A percentile compares a stretch with the other conserved stretches of the same genome.
Conservation (phyloP, 2,797 vertebrate genomes). For the Chloroceryle amazona region DNA sequence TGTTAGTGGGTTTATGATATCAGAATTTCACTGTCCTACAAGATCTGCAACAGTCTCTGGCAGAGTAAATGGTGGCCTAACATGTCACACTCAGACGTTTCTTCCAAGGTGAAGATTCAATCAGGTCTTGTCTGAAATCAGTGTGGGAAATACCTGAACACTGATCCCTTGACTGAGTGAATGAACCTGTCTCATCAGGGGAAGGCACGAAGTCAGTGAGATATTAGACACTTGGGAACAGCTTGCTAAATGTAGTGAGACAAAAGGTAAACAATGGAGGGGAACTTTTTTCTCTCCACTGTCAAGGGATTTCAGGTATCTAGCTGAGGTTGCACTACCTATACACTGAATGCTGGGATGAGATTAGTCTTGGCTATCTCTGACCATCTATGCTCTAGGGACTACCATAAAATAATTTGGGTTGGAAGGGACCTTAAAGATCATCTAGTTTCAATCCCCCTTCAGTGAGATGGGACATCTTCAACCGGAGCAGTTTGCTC, state of each 20-base stretch:
- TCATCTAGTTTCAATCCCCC: background rate
- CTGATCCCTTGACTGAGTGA: fast-evolving
- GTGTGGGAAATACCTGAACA: fast-evolving
- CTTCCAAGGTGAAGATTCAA: background rate
- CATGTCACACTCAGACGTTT: fast-evolving
- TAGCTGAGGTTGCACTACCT: background rate
- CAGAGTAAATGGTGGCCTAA: background rate
- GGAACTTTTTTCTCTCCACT: background rate
- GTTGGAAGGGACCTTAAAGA: background rate
- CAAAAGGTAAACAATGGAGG: background rate
- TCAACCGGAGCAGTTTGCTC: background rate
- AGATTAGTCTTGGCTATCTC: background rate
- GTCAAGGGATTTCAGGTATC: background rate
- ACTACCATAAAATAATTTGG: background rate
- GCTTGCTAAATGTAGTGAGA: background rate
- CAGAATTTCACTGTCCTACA: background rate
- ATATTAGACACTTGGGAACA: background rate
- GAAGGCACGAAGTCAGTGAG: background rate
- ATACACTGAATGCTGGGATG: background rate
- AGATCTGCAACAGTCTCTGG: background rate
- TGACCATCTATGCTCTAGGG: background rate
- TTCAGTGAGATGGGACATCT: background rate
- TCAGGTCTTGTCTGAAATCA: background rate
- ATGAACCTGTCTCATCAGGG: background rate
- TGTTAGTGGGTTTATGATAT: background rate